Base-by-base conservation (phyloP, 2,113 vertebrate genomes). In the Nesoenas mayeri region DNA sequence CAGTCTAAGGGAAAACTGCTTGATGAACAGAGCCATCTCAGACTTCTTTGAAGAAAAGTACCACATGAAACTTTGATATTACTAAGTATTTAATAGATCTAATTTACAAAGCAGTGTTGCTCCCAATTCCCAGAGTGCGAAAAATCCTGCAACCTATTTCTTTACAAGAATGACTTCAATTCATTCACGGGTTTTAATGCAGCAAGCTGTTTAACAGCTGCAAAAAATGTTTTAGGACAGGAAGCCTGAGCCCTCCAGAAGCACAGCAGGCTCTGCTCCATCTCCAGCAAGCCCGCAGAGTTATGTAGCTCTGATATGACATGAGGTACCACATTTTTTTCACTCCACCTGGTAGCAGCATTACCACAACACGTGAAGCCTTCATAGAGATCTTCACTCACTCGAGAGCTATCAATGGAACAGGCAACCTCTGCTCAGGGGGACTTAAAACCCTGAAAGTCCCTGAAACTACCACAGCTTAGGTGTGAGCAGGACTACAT, bases 1-100 rank as follows among this genome's bases (percentile, higher is more conserved):
- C 93, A 70, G 60, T 17, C 38, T 78, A 50, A 44, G 60, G 64
- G 56, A 88, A 71, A 91, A 77, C 6, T 14, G 42, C 53, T 26
- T 15, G 79, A 71, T 10, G 57, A 90, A 65, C 64, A 88, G 64
- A 95, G 56, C 53, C 85, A 78, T 67, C 71, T 73, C 56, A 29
- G 64, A 13, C 32, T 20, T 12, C 95, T 90, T 21, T 90, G 93
- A 95, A 89, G 85, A 51, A 47, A 85, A 80, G 65, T 61, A 54
- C 64, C 0, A 0, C 88, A 94, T 92, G 83, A 95, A 95, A 92
- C 70, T 85, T 94, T 96, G 95, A 96, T 96, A 74, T 80, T 61
- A 38, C 65, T 53, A 92, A 94, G 83, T 79, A 95, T 88, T 96
- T 92, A 93, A 97, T 36, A 94, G 88, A 74, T 96, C 88, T 84